Percentiles rank a stretch among this genome's conserved stretches.
phyloP scores from a whole-genome alignment of 1,140 invertebrate genomes.

The Teleogryllus occipitalis region DNA sequence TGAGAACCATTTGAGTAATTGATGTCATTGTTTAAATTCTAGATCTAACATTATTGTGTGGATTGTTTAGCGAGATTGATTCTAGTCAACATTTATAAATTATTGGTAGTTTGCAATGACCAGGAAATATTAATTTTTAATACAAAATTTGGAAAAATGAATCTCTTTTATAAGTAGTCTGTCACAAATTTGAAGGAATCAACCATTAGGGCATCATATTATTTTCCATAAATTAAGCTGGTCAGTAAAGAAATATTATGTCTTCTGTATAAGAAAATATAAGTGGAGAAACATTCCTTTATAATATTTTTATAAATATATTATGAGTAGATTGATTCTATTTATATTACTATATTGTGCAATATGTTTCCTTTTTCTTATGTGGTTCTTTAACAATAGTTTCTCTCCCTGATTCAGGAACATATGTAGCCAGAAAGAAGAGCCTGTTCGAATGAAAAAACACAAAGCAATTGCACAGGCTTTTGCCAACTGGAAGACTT shows the following conservation, averaged over 20 bases:
- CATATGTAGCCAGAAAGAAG: conserved; percentile 55
- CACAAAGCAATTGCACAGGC: conserved; percentile 86
- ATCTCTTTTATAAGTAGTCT: too few relatives aligned
- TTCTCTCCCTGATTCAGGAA: conserved; percentile 26
- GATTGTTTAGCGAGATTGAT: too few relatives aligned
- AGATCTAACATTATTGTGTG: too few relatives aligned
- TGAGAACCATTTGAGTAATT: background rate
- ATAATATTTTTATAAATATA: background rate
- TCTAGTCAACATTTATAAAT: too few relatives aligned
- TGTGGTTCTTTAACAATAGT: background rate
- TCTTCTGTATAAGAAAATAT: background rate
- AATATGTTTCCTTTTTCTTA: too few relatives aligned
- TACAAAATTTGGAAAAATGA: too few relatives aligned
- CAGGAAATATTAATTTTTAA: too few relatives aligned
- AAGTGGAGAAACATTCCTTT: background rate
- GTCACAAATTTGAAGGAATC: too few relatives aligned
- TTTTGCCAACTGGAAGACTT: conserved; percentile 77
- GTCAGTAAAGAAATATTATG: background rate
- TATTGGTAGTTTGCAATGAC: too few relatives aligned
- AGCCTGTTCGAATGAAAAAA: conserved; percentile 67
- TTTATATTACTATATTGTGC: too few relatives aligned
- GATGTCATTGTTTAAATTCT: too few relatives aligned
- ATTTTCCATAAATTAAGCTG: background rate
- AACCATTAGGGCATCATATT: background rate
- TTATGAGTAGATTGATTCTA: too few relatives aligned